Percentiles rank a stretch among this genome's conserved stretches.
phyloP scores from a whole-genome alignment of 2,113 vertebrate genomes.

The Tringa solitaria region DNA sequence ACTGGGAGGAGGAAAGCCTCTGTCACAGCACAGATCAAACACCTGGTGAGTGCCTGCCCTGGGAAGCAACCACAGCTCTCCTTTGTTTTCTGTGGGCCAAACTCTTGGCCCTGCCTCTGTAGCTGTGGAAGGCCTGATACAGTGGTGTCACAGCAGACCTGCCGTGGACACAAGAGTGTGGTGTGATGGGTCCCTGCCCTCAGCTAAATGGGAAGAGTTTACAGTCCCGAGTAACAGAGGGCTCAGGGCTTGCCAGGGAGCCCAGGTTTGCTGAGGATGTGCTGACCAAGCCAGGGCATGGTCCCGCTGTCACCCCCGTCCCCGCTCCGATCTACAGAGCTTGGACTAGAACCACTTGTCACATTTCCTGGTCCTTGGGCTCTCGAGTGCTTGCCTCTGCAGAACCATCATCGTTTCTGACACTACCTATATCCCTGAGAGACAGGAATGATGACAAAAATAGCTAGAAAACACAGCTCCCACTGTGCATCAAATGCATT shows the following conservation, averaged over 20 bases:
- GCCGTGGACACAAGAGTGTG: neutral
- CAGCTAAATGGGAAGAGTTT: rapidly evolving
- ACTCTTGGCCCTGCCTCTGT: neutral
- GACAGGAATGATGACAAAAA: neutral
- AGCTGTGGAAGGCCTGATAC: neutral
- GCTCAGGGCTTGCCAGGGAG: neutral
- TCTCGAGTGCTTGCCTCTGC: neutral
- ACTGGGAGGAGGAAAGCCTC: neutral
- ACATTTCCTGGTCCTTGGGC: rapidly evolving
- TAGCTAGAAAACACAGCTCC: neutral
- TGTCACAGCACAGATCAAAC: neutral
- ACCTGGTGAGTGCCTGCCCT: neutral
- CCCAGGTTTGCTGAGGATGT: neutral
- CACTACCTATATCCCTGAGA: neutral
- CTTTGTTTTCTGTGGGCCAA: neutral
- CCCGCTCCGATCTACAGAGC: neutral
- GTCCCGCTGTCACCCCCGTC: neutral
- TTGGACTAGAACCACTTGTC: neutral
- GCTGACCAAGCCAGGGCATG: neutral
- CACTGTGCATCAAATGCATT: neutral
- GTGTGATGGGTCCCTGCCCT: neutral
- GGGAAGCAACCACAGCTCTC: neutral
- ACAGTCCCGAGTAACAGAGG: neutral
- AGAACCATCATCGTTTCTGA: neutral
- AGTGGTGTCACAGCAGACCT: neutral